A percentile compares a stretch with the other conserved stretches of the same genome.
Conservation (phyloP, 2,113 vertebrate species). For the Periophthalmus modestus region DNA sequence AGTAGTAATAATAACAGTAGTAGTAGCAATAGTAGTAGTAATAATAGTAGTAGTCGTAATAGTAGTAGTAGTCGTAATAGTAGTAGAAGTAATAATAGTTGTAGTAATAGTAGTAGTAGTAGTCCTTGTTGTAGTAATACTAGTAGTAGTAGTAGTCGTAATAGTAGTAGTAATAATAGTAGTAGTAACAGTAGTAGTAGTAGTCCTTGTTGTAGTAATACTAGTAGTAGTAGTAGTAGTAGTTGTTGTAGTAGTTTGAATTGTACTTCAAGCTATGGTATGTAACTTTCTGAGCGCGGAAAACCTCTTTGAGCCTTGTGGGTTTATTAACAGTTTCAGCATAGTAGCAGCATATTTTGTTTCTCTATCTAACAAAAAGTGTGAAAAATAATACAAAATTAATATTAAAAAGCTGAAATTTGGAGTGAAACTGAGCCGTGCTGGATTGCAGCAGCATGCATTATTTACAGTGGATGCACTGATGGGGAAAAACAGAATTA, state of each 20-base stretch:
- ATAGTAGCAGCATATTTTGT: not conserved
- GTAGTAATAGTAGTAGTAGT: too few species aligned
- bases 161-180: not conserved
- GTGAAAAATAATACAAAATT: not conserved
- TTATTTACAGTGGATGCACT: conserved; percentile 8
- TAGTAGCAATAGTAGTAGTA: not conserved
- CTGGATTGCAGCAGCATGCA: not conserved
- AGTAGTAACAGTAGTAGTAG: not conserved
- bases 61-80: not conserved
- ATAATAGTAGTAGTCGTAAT: not conserved
- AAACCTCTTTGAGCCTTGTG: too few species aligned
- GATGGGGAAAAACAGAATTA: conserved; percentile 12
- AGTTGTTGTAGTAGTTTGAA: not conserved
- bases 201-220: too few species aligned
- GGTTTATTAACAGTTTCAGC: too few species aligned
- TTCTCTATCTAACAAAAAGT: not conserved
- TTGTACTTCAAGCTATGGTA: not conserved
- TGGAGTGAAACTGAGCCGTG: not conserved
- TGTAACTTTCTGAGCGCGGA: too few species aligned
- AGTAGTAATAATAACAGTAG: too few species aligned
- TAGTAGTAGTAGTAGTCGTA: too few species aligned
- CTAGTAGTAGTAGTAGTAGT: not conserved
- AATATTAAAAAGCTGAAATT: not conserved
- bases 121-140: too few species aligned
- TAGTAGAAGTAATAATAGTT: too few species aligned